Base-by-base conservation (phyloP, 1,140 invertebrate genomes). In the Drosophila elegans region DNA sequence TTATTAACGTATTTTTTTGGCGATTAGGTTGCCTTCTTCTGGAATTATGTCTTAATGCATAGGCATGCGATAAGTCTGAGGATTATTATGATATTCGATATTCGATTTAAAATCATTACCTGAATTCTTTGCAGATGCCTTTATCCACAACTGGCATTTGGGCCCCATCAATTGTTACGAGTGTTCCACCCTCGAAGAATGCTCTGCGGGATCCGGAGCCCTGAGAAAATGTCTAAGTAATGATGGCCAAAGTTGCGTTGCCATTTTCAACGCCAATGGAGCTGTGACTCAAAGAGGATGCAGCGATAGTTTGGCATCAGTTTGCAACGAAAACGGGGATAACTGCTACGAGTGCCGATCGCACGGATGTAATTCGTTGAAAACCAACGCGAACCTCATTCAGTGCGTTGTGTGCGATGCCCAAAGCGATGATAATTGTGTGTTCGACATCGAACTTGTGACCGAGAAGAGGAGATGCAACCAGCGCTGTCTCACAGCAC, bases 281-380 rank as follows among this genome's bases (percentile, higher is more conserved):
- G 27, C 48, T 11, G 82, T 92, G 4, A 59, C 75, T 2, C 53
- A 68, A 11, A 85, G 91, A 4, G 91, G 91, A 10, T 92, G 91
- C 60, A 92, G 91, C 46, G 91, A 92, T 45, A 44, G 21, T 11
- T 45, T 88, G 10, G 52, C 38, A 11, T 32, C 44, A 0, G 38
- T 1, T 0, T 92, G 91, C 48, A 29, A 39, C 0, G 49, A 3
- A 0, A 25, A 39, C 16, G 62, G 46, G 0, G 64, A 61, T 1
- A 49, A 54, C 0, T 92, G 91, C 69, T 84, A 84, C 39, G 73
- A 90, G 41, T 92, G 91, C 53, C 75, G 71, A 27, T 92, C 91
- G 1, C 69, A 69, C 51, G 91, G 80, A 41, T 92, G 91, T 55
- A 92, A 92, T 49, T 64, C 56, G 7, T 57, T 89, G 4, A 62